A percentile compares a stretch with the other conserved stretches of the same genome.
phyloP scores from a whole-genome alignment of 1,140 invertebrate species.

The Prorops nasuta region DNA sequence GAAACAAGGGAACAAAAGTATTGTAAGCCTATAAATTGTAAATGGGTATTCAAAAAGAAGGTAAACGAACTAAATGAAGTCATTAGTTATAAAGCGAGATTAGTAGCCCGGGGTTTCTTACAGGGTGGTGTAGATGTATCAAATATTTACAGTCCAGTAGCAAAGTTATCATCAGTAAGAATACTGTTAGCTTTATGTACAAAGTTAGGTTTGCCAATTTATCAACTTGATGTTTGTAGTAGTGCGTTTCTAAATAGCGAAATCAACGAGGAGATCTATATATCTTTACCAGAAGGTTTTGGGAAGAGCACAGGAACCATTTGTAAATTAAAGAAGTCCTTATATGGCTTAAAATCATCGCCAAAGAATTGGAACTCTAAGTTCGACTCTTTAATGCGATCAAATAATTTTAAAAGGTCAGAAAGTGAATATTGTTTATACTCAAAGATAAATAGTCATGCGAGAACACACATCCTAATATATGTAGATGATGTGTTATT shows the following conservation, averaged over 20 bases:
- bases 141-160: neutral
- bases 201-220: slow-evolving; percentile 14
- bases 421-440: neutral
- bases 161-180: neutral
- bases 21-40: neutral
- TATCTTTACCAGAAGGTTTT: slow-evolving; percentile 42
- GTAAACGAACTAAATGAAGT: neutral
- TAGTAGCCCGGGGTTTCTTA: neutral
- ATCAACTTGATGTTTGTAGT: slow-evolving; percentile 44
- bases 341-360: slow-evolving; percentile 51
- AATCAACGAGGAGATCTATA: slow-evolving; percentile 39
- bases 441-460: neutral
- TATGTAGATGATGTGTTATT: slow-evolving; percentile 4
- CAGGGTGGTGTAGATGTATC: neutral
- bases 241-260: slow-evolving; percentile 45
- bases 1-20: neutral
- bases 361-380: slow-evolving; percentile 41
- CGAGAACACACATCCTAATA: neutral
- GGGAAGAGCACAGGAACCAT: slow-evolving; percentile 12
- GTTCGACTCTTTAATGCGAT: slow-evolving; percentile 25
- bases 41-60: neutral
- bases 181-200: neutral
- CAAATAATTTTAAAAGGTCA: neutral
- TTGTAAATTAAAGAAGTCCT: slow-evolving; percentile 35
- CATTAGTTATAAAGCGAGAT: neutral